These are phyloP conservation scores for Acestrorhynchus altus DNA, from an alignment of 2,797 vertebrate species.

Conservation along the genomic window DNA sequence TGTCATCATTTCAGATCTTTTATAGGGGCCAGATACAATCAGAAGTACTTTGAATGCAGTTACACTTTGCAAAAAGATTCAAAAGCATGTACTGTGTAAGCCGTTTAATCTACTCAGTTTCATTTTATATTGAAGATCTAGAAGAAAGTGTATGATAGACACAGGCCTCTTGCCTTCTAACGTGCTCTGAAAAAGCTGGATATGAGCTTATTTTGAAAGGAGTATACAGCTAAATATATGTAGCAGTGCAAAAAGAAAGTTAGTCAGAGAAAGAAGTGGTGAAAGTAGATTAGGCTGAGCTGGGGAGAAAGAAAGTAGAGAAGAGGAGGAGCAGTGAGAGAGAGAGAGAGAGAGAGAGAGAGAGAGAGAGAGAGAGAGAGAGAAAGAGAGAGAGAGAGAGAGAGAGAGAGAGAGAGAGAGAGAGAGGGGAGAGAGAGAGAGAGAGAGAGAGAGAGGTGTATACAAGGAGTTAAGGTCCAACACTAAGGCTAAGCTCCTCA, in stretches of 20 bases:
- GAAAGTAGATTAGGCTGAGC: neutral
- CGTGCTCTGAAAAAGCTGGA: neutral
- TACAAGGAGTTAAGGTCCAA: slow-evolving; percentile 60
- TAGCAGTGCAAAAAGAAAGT: neutral
- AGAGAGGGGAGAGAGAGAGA: slow-evolving; percentile 27
- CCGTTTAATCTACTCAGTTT: neutral
- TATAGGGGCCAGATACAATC: neutral
- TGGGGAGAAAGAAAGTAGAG: neutral
- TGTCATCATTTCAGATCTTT: slow-evolving; percentile 15
- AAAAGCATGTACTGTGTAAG: neutral
- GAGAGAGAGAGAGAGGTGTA: slow-evolving; percentile 46
- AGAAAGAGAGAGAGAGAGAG: neutral
- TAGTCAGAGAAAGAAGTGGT: neutral
- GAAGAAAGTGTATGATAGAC: neutral
- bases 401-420: slow-evolving; percentile 30
- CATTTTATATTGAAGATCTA: neutral
- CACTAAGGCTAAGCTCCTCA: slow-evolving; percentile 69
- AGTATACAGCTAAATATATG: neutral
- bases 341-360: neutral
- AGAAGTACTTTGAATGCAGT: too few relatives aligned
- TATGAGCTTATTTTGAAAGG: neutral
- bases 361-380: neutral
- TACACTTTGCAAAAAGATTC: neutral
- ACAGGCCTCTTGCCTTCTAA: neutral
- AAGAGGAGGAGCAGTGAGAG: neutral